These are phyloP conservation scores for Ursus arctos DNA, from an alignment of 2,113 vertebrate genomes.

Conservation along the genomic window DNA sequence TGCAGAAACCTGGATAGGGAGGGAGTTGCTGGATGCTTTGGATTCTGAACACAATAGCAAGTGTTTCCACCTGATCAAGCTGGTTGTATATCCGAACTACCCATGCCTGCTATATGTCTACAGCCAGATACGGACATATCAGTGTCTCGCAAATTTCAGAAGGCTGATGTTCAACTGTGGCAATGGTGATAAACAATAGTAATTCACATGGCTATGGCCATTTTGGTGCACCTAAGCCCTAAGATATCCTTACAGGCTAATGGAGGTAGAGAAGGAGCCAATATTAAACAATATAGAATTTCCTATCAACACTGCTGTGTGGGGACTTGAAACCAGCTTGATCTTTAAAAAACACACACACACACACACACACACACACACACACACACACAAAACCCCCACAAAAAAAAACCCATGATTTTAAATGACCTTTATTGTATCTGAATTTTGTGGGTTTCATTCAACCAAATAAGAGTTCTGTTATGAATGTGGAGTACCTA, in stretches of 20 bases:
- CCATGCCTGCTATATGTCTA: not conserved
- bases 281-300: not conserved
- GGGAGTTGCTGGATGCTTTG: not conserved
- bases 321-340: not conserved
- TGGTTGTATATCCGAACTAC: not conserved
- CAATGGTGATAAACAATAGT: not conserved
- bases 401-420: not conserved
- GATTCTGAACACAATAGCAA: not conserved
- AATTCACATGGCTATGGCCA: not conserved
- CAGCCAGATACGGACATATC: not conserved
- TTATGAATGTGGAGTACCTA: not conserved
- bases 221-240: not conserved
- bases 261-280: not conserved
- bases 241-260: not conserved
- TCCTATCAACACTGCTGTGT: not conserved
- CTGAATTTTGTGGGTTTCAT: not conserved
- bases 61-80: not conserved
- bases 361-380: too few relatives aligned
- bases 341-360: not conserved
- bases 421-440: not conserved
- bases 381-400: too few relatives aligned
- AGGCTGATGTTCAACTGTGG: not conserved
- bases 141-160: not conserved
- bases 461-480: conserved; percentile 10
- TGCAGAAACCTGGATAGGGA: not conserved